Percentiles rank a stretch among this genome's conserved stretches.
These are phyloP conservation scores for Jacana jacana DNA, from an alignment of 2,113 vertebrate species.

Conservation along the genomic window DNA sequence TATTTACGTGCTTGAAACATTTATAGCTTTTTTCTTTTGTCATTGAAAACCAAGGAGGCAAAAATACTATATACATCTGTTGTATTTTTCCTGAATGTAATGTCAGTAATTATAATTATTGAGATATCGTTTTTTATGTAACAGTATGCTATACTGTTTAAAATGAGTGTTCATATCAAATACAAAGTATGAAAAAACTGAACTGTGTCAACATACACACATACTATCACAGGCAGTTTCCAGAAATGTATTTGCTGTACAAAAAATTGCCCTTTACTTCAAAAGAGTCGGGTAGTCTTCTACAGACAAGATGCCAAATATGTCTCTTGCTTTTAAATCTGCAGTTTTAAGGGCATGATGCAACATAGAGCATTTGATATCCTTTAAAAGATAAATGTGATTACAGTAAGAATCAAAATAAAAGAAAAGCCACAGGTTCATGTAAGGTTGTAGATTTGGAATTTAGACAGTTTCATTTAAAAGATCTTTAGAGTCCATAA, in stretches of 20 bases:
- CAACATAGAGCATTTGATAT: neutral
- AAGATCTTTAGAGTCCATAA: neutral
- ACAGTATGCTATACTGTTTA: slow-evolving; percentile 8
- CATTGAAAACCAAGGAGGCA: slow-evolving; percentile 15
- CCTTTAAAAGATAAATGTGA: neutral
- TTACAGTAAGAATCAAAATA: neutral
- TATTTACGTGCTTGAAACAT: neutral
- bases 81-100: slow-evolving; percentile 37
- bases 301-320: neutral
- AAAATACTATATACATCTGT: neutral
- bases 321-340: neutral
- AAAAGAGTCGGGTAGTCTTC: neutral
- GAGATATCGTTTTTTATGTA: slow-evolving; percentile 25
- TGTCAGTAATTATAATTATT: slow-evolving; percentile 44
- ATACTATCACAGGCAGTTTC: neutral
- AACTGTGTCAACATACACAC: neutral
- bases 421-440: neutral
- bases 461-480: neutral
- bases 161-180: slow-evolving; percentile 47
- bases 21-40: slow-evolving; percentile 43
- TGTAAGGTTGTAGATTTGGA: neutral
- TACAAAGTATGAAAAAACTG: neutral
- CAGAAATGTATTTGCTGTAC: neutral
- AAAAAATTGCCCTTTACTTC: neutral
- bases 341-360: neutral